phyloP scores from a whole-genome alignment of 2,888 invertebrate species.

The Dasysyrphus tricinctus region DNA sequence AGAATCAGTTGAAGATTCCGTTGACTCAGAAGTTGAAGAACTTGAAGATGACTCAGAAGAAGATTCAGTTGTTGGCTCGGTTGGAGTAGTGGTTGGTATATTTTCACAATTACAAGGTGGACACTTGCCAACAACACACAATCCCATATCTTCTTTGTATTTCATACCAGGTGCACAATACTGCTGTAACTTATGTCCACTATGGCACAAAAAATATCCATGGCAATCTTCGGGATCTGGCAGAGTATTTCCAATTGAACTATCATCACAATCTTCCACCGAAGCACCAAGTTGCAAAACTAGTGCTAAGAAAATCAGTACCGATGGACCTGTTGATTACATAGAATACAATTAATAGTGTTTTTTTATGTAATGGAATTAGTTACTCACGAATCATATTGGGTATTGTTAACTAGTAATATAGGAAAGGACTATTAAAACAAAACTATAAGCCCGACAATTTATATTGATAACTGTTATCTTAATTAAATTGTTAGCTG shows the following conservation, averaged over 20 bases:
- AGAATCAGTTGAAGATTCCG: not conserved
- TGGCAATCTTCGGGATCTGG: slow-evolving; percentile 74
- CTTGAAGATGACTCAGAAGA: not conserved
- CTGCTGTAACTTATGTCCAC: slow-evolving; percentile 57
- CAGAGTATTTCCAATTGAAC: slow-evolving; percentile 35
- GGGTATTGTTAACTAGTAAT: not conserved
- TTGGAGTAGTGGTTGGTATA: not conserved
- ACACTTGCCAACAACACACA: slow-evolving; percentile 71
- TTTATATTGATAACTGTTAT: slow-evolving; percentile 47
- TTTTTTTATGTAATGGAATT: not conserved
- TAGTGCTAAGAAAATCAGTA: not conserved
- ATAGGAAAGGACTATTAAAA: slow-evolving; percentile 10
- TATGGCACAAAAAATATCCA: slow-evolving; percentile 66
- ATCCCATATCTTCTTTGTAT: slow-evolving; percentile 32
- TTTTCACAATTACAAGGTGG: slow-evolving; percentile 74
- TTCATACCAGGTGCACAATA: slow-evolving; percentile 71
- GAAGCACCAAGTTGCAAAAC: not conserved
- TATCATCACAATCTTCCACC: slow-evolving; percentile 30
- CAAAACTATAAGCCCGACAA: not conserved
- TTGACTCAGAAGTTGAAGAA: slow-evolving; percentile 3
- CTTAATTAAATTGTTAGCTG: not conserved
- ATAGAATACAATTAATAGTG: not conserved
- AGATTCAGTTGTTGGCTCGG: not conserved
- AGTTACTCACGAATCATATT: slow-evolving; percentile 38
- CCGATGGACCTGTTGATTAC: not conserved